Evolutionary conservation across 2,797 vertebrate species (phyloP), one percentile per base, ranked within the genome.

Genomic region (Odontamblyopus lacepedii): DNA sequence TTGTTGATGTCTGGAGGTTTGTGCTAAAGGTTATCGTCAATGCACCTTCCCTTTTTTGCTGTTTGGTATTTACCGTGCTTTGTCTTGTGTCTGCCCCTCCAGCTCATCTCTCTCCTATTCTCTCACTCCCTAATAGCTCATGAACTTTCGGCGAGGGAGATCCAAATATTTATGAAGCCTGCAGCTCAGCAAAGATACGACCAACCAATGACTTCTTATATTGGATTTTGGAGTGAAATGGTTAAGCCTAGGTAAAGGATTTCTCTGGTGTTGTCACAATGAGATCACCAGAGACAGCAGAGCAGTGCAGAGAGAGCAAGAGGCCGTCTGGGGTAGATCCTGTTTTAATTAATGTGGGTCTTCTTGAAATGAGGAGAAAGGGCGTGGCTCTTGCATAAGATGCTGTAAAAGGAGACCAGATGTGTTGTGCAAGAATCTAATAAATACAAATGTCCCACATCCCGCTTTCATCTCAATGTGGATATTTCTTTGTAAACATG

Each of bases 341-440:
- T 19, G 62, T 78, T 78, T 66, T 64, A 15, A 65, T n/a, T 64
- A 48, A 44, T 16, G 38, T 44, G 11, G 63, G 19, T 26, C 38
- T 41, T 13, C 63, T 32, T 35, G 38, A 6, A 44, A 6, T 51
- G 62, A 38, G 59, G 30, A 35, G 59, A 53, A 57, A 63, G 68
- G 81, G 44, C 61, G 82, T 64, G 83, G 80, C 62, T 61, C 35
- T 57, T 71, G 75, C 4, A 57, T 64, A n/a, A 71, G 65, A 61
- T 61, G 26, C 27, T 65, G 50, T 63, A 63, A 67, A 69, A 63
- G 71, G 59, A 63, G 76, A 66, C 29, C 76, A 72, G 69, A 75
- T 79, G 77, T 77, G 75, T 71, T 61, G 53, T 70, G 61, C 6
- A 56, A 66, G 71, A 56, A 68, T 7, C 11, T n/a, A 1, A 70